phyloP scores from a whole-genome alignment of 2,797 vertebrate species.

The Toxotes lorentzi region DNA sequence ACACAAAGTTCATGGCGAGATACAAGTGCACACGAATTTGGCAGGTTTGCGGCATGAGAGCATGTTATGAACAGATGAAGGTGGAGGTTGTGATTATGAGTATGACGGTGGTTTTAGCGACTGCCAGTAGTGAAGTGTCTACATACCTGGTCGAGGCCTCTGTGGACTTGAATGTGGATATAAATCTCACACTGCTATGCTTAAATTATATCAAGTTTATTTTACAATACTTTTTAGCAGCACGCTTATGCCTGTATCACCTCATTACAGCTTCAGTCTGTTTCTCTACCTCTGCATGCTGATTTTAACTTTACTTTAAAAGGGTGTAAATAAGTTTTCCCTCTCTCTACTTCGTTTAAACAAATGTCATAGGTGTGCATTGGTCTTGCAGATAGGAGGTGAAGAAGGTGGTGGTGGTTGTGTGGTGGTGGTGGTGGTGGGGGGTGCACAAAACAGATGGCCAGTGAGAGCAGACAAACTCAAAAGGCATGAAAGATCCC shows the following conservation, averaged over 20 bases:
- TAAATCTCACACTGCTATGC: conserved; percentile 33
- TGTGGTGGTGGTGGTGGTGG: conserved; percentile 14
- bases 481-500: conserved; percentile 82
- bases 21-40: conserved; percentile 76
- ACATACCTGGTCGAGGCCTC: neutral
- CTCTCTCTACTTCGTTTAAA: conserved; percentile 31
- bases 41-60: conserved; percentile 48
- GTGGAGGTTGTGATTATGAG: conserved; percentile 45
- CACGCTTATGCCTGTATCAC: neutral
- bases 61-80: conserved; percentile 14
- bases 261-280: neutral
- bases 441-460: conserved; percentile 75
- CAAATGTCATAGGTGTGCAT: conserved; percentile 31
- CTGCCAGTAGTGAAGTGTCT: conserved; percentile 1
- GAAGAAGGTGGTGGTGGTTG: conserved; percentile 1
- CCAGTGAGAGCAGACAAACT: conserved; percentile 78
- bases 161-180: conserved; percentile 19
- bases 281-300: neutral
- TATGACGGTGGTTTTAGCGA: conserved; percentile 19
- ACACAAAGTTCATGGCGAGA: conserved; percentile 88
- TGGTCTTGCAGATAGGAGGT: conserved; percentile 52
- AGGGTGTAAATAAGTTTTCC: neutral
- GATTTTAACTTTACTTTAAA: conserved; percentile 22
- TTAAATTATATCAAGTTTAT: conserved; percentile 18
- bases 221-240: conserved; percentile 11